Conservation (phyloP, 1,140 invertebrate genomes). For the Zaprionus inermis region DNA sequence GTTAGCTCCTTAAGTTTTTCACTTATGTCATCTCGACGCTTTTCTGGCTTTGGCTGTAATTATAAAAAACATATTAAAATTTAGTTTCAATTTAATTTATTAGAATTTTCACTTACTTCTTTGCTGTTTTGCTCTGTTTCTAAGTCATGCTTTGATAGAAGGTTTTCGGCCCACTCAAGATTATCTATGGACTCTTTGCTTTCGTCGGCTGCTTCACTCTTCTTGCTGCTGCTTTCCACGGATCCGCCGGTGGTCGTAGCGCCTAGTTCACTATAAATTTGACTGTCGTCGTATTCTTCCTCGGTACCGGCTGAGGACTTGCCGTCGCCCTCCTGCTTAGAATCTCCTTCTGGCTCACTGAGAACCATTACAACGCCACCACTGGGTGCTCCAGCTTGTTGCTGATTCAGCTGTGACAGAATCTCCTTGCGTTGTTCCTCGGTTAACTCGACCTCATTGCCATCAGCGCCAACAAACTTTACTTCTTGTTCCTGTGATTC, state of each 20-base stretch:
- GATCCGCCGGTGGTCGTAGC: constrained; percentile 36
- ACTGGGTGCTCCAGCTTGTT: constrained; percentile 68
- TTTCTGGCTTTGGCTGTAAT: constrained; percentile 62
- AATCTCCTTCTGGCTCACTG: constrained; percentile 66
- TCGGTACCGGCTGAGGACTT: constrained; percentile 63
- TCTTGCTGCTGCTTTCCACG: constrained; percentile 57
- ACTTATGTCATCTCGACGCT: constrained; percentile 73
- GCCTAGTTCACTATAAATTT: constrained; percentile 73
- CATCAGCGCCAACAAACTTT: constrained; percentile 81
- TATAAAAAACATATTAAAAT: background rate
- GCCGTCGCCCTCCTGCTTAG: constrained; percentile 51
- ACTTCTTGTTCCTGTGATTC: constrained; percentile 61
- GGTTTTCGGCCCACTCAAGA: constrained; percentile 80
- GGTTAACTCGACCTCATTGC: constrained; percentile 78
- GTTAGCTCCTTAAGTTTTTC: constrained; percentile 81
- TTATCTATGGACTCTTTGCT: constrained; percentile 78
- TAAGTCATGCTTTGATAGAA: constrained; percentile 72
- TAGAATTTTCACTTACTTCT: constrained; percentile 50
- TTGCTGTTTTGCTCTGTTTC: constrained; percentile 68
- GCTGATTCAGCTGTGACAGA: constrained; percentile 77
- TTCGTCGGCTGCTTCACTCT: constrained; percentile 58
- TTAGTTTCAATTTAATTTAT: background rate
- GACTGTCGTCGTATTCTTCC: constrained; percentile 76
- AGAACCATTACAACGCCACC: constrained; percentile 84
- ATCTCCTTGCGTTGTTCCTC: constrained; percentile 82